Conservation (phyloP, 1,140 invertebrate genomes). For the Oncopeltus fasciatus region DNA sequence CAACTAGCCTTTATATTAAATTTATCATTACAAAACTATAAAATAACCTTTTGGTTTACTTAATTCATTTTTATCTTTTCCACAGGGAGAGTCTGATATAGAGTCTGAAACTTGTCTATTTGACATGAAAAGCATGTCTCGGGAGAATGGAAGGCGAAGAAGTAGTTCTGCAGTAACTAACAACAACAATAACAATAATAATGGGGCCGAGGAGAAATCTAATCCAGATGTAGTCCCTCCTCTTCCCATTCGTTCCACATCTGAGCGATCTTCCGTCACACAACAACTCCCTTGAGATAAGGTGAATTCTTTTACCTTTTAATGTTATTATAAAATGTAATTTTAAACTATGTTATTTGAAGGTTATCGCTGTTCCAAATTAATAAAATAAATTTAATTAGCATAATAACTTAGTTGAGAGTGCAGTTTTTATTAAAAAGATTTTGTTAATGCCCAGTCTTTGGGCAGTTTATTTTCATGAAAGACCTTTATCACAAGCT, state of each 20-base stretch:
- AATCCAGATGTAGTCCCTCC: slow-evolving; percentile 17
- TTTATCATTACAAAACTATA: no score
- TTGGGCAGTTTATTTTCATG: no score
- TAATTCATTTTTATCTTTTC: slow-evolving; percentile 15
- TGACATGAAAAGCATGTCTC: slow-evolving; percentile 37
- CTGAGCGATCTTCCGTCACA: slow-evolving; percentile 23
- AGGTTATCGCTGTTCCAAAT: no score
- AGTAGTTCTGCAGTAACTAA: slow-evolving; percentile 43
- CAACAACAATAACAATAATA: slow-evolving; percentile 28
- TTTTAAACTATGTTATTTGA: no score
- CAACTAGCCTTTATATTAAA: no score
- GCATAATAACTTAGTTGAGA: no score
- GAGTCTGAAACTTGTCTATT: slow-evolving; percentile 44
- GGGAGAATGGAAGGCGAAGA: slow-evolving; percentile 34
- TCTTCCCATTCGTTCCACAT: slow-evolving; percentile 23
- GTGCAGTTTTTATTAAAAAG: no score
- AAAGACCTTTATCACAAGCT: no score
- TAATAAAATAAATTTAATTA: no score
- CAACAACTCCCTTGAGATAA: slow-evolving; percentile 23
- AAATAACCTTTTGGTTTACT: no score
- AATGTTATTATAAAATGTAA: not conserved
- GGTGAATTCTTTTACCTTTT: no score
- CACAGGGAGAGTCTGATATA: slow-evolving; percentile 43
- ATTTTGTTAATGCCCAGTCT: no score
- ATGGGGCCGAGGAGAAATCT: slow-evolving; percentile 11